Conservation (phyloP, 30 jellyfish, hydroid and myxozoan genomes). For the Chrysaora quinquecirrha region DNA sequence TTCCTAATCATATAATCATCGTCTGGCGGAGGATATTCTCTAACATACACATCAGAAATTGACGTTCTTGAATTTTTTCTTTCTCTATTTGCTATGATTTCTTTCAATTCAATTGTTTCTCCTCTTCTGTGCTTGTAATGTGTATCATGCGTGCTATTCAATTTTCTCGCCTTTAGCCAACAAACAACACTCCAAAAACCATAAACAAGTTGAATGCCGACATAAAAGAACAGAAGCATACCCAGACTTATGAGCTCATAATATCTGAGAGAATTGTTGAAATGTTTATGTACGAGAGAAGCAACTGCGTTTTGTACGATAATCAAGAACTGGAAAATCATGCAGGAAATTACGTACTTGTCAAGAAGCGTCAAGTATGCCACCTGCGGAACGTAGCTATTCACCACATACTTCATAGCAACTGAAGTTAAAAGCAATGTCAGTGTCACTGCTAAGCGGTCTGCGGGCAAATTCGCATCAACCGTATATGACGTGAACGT, state of each 20-base stretch:
- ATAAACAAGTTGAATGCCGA: not conserved
- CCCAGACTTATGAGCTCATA: slow-evolving; percentile 19
- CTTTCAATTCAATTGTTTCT: too few relatives aligned
- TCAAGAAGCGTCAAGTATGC: slow-evolving; percentile 22
- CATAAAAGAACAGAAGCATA: not conserved
- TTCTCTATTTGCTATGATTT: too few relatives aligned
- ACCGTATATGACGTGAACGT: slow-evolving; percentile 17
- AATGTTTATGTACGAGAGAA: not conserved
- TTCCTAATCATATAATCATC: too few relatives aligned
- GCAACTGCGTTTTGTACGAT: slow-evolving; percentile 3
- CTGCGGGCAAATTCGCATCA: slow-evolving; percentile 14
- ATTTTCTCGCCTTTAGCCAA: too few relatives aligned
- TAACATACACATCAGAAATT: too few relatives aligned
- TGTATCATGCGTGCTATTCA: too few relatives aligned
- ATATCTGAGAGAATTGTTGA: not conserved
- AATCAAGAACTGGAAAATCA: slow-evolving; percentile 18
- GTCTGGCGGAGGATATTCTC: too few relatives aligned
- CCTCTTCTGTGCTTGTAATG: too few relatives aligned
- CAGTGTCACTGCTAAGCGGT: slow-evolving; percentile 3
- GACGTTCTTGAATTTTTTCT: too few relatives aligned
- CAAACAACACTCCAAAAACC: not conserved
- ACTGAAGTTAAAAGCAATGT: slow-evolving; percentile 30
- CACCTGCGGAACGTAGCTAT: slow-evolving; percentile 24
- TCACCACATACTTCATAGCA: slow-evolving; percentile 15
- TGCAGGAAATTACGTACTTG: slow-evolving; percentile 7